Base-by-base conservation (phyloP, 2,888 invertebrate species). In the Stenodera caucasica region DNA sequence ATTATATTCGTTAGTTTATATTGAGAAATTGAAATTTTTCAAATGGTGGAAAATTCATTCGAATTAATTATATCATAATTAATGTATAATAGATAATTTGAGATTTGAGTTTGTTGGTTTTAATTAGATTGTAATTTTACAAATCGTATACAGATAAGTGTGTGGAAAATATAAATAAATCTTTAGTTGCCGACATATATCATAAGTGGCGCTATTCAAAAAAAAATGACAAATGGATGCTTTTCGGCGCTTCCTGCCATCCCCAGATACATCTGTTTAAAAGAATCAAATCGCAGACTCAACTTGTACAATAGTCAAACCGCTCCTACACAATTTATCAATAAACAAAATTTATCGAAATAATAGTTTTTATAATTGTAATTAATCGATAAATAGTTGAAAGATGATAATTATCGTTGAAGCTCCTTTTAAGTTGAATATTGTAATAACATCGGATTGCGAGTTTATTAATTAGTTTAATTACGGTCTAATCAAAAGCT, bases 171-270 rank as follows among this genome's bases (percentile, higher is more conserved):
- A 67, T 65, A 65, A 67, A 65, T 67, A 65, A 67, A 67, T 67
- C 54, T 54, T 37, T 57, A 53, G 61, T 60, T 55, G 58, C 56
- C 61, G 61, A 54, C 64, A 66, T 68, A 64, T 68, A 68, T 68
- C 67, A 66, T 65, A 61, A 63, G 61, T 63, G 60, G 63, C 60
- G 60, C 61, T 60, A 58, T 63, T 61, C 58, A 6, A 9, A 0
- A 18, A 14, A 61, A 61, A 61, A 68, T 68, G 66, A 68, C 66
- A 68, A 68, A 68, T 68, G 67, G 66, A 66, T 61, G 65, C 63
- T 67, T 63, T 67, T 67, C 67, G 67, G 66, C 66, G 64, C 65
- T 58, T 64, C 55, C 60, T 66, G 67, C 60, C 67, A 64, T 67
- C 58, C 49, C 59, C 67, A 66, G 63, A 66, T 67, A 64, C 62